These are phyloP conservation scores for Bathybates hornii DNA, from an alignment of 2,113 vertebrate species.

Conservation along the genomic window DNA sequence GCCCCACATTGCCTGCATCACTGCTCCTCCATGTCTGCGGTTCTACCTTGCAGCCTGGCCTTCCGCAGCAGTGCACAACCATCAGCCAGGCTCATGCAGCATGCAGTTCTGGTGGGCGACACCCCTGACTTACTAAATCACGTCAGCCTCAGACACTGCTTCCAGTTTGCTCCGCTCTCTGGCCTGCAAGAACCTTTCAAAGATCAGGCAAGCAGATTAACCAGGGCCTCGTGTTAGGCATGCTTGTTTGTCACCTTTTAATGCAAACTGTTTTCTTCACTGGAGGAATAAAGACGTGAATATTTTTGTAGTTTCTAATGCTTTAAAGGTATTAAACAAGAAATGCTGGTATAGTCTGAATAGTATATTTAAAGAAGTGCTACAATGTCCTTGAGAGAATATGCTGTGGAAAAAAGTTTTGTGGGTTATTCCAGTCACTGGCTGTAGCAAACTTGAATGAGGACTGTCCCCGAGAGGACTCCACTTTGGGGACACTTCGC, in stretches of 20 bases:
- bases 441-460: slow-evolving; percentile 25
- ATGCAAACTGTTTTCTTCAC: background rate
- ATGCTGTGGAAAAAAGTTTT: background rate
- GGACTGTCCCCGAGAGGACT: slow-evolving; percentile 36
- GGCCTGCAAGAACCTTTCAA: background rate
- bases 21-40: background rate
- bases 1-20: slow-evolving; percentile 31
- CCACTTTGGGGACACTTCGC: slow-evolving; percentile 21
- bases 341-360: background rate
- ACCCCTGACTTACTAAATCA: slow-evolving; percentile 42
- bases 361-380: background rate
- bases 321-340: background rate
- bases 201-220: background rate
- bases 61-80: background rate
- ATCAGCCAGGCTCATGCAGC: slow-evolving; percentile 9
- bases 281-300: background rate
- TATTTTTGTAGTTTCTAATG: background rate
- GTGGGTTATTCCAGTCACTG: slow-evolving; percentile 3
- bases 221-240: background rate
- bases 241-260: background rate
- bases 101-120: slow-evolving; percentile 22
- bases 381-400: background rate
- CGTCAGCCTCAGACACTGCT: slow-evolving; percentile 8
- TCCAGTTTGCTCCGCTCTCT: slow-evolving; percentile 7
- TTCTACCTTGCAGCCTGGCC: slow-evolving; percentile 26